phyloP scores from a whole-genome alignment of 1,140 invertebrate species.

The Cherax quadricarinatus region DNA sequence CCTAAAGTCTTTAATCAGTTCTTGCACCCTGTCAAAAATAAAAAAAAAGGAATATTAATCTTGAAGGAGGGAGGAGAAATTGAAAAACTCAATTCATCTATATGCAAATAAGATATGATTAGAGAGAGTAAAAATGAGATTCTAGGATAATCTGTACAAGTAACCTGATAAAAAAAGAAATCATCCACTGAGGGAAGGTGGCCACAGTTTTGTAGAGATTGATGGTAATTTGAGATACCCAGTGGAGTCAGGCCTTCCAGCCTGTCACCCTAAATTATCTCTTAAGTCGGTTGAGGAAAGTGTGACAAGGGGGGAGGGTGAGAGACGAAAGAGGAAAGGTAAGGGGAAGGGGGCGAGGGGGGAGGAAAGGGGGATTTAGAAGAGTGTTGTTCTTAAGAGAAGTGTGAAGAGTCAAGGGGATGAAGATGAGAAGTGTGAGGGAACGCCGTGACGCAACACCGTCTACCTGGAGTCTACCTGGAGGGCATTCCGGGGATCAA shows the following conservation, averaged over 20 bases:
- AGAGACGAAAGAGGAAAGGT: neutral
- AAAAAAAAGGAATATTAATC: constrained; percentile 3
- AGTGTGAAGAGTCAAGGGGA: neutral
- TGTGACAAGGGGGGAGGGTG: neutral
- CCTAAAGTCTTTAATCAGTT: too few relatives aligned
- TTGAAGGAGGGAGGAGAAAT: constrained; percentile 36
- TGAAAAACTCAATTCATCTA: constrained; percentile 36
- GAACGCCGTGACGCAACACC: too few relatives aligned
- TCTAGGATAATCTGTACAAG: neutral
- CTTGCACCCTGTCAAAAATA: too few relatives aligned
- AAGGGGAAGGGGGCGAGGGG: neutral
- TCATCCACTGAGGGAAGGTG: neutral
- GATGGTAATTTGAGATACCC: neutral
- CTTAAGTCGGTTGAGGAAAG: neutral
- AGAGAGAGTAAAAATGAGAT: constrained; percentile 40
- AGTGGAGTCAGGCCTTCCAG: neutral
- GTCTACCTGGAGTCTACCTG: too few relatives aligned
- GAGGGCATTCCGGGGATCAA: too few relatives aligned
- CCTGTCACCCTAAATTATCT: neutral
- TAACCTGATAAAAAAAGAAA: constrained; percentile 16
- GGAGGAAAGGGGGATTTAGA: neutral
- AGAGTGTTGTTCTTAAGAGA: too few relatives aligned
- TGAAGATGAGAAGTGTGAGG: neutral
- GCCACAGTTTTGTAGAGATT: neutral
- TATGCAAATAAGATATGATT: constrained; percentile 47